Percentiles rank a stretch among this genome's conserved stretches.
Evolutionary conservation across 2,888 invertebrate species (phyloP).

Genomic region (Rhaphigaster nebulosa): DNA sequence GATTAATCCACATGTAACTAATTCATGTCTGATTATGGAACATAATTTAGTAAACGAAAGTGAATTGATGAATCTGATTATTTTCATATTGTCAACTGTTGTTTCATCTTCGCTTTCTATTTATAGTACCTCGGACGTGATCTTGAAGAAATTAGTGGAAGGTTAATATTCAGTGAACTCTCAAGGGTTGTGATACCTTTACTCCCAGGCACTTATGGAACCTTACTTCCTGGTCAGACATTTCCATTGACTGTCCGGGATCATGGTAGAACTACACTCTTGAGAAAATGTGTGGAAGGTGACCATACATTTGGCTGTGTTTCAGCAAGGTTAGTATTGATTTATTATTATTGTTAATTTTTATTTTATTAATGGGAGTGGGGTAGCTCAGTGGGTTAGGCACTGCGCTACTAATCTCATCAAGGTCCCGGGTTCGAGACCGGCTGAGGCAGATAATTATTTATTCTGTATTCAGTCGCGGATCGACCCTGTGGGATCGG

Average conservation of each 20-base stretch:
- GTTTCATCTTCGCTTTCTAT: constrained; percentile 56
- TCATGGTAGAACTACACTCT: constrained; percentile 73
- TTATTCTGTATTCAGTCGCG: too few species aligned
- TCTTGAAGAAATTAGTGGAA: constrained; percentile 76
- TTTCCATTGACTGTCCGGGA: constrained; percentile 77
- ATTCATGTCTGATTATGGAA: too few species aligned
- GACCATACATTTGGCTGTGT: constrained; percentile 78
- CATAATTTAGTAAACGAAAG: too few species aligned
- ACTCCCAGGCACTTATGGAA: constrained; percentile 74
- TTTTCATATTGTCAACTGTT: neutral
- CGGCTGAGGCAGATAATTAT: too few species aligned
- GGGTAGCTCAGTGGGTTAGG: too few species aligned
- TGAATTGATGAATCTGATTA: neutral
- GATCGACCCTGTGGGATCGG: too few species aligned
- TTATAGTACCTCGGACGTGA: constrained; percentile 74
- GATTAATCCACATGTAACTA: too few species aligned
- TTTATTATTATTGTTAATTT: too few species aligned
- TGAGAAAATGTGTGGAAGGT: constrained; percentile 73
- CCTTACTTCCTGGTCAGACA: constrained; percentile 84
- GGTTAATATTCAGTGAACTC: constrained; percentile 76
- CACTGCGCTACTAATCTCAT: too few species aligned
- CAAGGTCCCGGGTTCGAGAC: too few species aligned
- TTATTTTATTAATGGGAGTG: too few species aligned
- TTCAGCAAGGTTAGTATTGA: constrained; percentile 69
- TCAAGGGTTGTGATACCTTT: constrained; percentile 73